Percentiles rank a stretch among this genome's conserved stretches.
phyloP scores from a whole-genome alignment of 2,888 invertebrate species.

The Oxystoma pomonae region DNA sequence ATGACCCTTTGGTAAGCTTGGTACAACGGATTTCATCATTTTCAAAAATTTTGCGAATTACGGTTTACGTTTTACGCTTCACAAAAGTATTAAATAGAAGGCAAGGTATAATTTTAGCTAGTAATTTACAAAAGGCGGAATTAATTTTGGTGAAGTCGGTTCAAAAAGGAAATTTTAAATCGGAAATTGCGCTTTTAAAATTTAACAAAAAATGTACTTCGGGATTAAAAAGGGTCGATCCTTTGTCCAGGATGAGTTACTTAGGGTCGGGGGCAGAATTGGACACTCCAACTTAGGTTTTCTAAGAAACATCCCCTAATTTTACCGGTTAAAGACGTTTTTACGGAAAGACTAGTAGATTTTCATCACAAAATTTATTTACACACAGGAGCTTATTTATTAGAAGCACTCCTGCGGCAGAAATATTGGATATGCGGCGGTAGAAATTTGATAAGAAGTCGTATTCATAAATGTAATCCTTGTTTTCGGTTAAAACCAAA shows the following conservation, averaged over 20 bases:
- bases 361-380: conserved; percentile 1
- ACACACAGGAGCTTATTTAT: conserved; percentile 1
- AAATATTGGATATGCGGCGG: conserved; percentile 12
- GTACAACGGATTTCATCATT: neutral
- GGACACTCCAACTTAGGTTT: neutral
- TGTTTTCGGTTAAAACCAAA: conserved; percentile 10
- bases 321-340: neutral
- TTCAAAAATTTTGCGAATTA: conserved; percentile 3
- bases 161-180: neutral
- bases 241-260: conserved; percentile 1
- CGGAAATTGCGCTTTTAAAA: neutral
- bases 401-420: conserved; percentile 5
- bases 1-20: conserved; percentile 1
- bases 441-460: conserved; percentile 2
- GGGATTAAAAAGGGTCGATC: neutral
- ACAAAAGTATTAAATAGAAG: neutral
- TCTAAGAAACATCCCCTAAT: neutral
- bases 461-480: conserved; percentile 1
- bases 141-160: neutral
- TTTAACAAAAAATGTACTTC: neutral
- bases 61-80: neutral
- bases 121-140: conserved; percentile 1
- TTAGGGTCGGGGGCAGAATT: conserved; percentile 1
- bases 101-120: neutral
- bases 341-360: neutral